Base-by-base conservation (phyloP, 2,888 invertebrate species). In the Lysandra coridon region DNA sequence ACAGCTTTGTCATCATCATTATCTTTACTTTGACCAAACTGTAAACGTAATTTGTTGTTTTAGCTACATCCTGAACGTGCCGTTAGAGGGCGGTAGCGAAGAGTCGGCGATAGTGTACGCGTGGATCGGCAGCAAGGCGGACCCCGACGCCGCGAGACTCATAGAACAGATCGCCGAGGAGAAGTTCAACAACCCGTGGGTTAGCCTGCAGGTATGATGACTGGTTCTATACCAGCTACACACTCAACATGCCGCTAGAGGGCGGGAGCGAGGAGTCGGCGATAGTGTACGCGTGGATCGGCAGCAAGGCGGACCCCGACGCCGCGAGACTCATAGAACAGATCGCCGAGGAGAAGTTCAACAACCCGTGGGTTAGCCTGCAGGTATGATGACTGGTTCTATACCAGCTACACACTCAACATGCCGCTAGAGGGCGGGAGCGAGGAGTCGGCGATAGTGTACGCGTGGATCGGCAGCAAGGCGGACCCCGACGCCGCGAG, bases 281-380 rank as follows among this genome's bases (percentile, higher is more conserved):
- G 74, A 98, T 99, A 82, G 98, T 99, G 79, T 99, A 99, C 91
- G 98, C 98, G 78, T 99, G 99, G 99, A 96, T 99, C 86, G 99
- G 99, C 3, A 96, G 96, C 44, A 97, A 97, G 88, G 95, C 97
- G 75, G 97, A 97, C 87, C 95, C 97, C 4, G 98, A 98, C 86
- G 98, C 99, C 85, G 97, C 98, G 0, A 95, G 97, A 80, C 95
- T 99, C 80, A 96, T 98, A 76, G 97, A 98, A 89, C 98, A 98
- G 90, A 97, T 99, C 82, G 99, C 99, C 0, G 98, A 98, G 87
- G 98, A 98, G 87, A 98, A 98, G 96, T 98, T 98, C 89, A 98
- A 98, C 87, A 97, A 95, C 88, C 96, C 97, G 0, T 97, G 97
- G 97, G 96, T 97, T 82, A 97, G 96, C 89, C 86, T 97, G 82